Evolutionary conservation across 2,888 invertebrate species (phyloP).

Genomic region (Polydrusus tereticollis): DNA sequence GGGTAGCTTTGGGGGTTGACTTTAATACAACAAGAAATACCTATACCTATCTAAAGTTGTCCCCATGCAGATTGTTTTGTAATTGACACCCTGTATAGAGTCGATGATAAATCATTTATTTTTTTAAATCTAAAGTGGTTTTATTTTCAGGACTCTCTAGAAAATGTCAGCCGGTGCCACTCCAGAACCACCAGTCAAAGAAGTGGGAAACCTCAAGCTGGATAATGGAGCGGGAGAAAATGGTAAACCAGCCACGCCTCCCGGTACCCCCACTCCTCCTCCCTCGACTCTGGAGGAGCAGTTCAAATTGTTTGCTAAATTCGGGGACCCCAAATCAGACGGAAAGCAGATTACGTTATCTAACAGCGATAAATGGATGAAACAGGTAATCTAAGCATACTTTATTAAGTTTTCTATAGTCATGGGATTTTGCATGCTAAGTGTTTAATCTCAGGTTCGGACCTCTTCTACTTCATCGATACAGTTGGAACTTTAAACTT

Average conservation of each 20-base stretch:
- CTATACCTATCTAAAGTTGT: too few relatives aligned
- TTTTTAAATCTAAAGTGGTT: background rate
- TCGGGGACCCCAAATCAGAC: conserved; percentile 90
- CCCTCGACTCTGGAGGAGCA: conserved; percentile 72
- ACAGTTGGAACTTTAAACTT: too few relatives aligned
- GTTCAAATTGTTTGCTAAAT: conserved; percentile 89
- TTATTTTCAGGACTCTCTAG: background rate
- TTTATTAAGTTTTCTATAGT: background rate
- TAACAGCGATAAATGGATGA: conserved; percentile 96
- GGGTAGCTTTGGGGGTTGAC: too few relatives aligned
- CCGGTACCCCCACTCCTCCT: conserved; percentile 52
- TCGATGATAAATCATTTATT: too few relatives aligned
- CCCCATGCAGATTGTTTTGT: too few relatives aligned
- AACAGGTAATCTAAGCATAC: conserved; percentile 77
- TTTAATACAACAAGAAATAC: too few relatives aligned
- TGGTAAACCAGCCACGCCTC: conserved; percentile 43
- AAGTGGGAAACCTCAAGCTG: conserved; percentile 71
- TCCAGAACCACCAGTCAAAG: conserved; percentile 58
- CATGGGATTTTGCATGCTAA: background rate
- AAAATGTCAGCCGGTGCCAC: conserved; percentile 23
- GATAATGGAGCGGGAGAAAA: conserved; percentile 66
- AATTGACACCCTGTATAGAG: too few relatives aligned
- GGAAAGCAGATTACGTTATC: conserved; percentile 89
- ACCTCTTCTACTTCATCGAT: too few relatives aligned
- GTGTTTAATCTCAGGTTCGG: too few relatives aligned